Conservation (phyloP, 2,113 vertebrate genomes). For the Pseudorhombus dupliciocellatus region DNA sequence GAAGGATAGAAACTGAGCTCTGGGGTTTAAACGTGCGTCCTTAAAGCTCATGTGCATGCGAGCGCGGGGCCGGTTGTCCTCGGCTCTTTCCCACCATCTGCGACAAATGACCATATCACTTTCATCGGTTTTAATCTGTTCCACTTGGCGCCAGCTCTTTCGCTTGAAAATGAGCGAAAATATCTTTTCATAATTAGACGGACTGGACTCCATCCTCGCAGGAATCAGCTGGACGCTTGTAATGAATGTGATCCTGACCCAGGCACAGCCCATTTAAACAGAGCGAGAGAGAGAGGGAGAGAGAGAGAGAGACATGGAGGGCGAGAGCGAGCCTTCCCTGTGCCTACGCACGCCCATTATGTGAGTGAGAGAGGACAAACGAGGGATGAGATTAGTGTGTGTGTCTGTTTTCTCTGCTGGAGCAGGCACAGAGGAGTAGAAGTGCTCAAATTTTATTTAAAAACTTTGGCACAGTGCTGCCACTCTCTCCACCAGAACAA, state of each 20-base stretch:
- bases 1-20: background rate
- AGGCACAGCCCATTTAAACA: constrained; percentile 13
- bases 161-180: constrained; percentile 26
- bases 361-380: constrained; percentile 16
- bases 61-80: background rate
- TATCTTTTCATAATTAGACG: constrained; percentile 35
- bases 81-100: constrained; percentile 44
- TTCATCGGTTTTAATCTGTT: constrained; percentile 51
- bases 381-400: background rate
- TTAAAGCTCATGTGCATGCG: constrained; percentile 4
- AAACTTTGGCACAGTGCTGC: constrained; percentile 39
- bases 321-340: background rate
- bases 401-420: constrained; percentile 1
- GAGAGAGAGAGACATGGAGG: background rate
- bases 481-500: constrained; percentile 6
- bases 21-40: background rate
- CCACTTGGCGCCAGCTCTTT: constrained; percentile 26
- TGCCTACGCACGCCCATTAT: constrained; percentile 19
- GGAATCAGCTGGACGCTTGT: constrained; percentile 12
- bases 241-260: constrained; percentile 43
- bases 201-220: constrained; percentile 28
- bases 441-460: constrained; percentile 31
- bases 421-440: constrained; percentile 1
- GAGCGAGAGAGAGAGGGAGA: constrained; percentile 25
- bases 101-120: constrained; percentile 49